Percentiles rank a stretch among this genome's conserved stretches.
Evolutionary conservation across 1,140 invertebrate genomes (phyloP).

Genomic region (Pseudomyrmex pallidus): DNA sequence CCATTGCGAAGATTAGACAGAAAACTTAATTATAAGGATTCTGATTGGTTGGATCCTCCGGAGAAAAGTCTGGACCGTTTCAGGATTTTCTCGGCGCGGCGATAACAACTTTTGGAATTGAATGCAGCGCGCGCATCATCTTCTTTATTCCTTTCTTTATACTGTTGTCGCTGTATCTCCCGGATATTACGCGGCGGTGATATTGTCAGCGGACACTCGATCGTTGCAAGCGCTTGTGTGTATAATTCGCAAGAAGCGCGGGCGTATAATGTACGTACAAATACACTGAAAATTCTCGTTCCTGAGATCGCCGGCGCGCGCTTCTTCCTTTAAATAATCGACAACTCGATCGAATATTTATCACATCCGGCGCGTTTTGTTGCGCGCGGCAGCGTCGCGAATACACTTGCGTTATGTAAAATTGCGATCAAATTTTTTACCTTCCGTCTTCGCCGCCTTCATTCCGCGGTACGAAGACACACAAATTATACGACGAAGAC

Average conservation of each 20-base stretch:
- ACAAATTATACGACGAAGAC: constrained; percentile 16
- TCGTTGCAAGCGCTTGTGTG: background rate
- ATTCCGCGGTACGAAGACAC: background rate
- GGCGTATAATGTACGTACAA: background rate
- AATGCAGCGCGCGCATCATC: constrained; percentile 23
- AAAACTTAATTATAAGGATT: constrained; percentile 81
- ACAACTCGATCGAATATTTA: background rate
- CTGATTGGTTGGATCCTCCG: constrained; percentile 79
- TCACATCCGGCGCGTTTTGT: background rate
- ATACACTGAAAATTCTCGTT: background rate
- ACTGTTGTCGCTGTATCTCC: background rate
- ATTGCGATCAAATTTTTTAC: constrained; percentile 20
- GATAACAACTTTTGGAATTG: constrained; percentile 64
- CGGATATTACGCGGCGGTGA: background rate
- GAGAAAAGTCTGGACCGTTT: constrained; percentile 61
- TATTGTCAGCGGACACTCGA: background rate
- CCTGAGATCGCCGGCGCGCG: background rate
- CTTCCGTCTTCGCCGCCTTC: too few species aligned
- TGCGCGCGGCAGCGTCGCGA: background rate
- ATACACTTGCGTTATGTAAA: background rate
- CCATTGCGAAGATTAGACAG: constrained; percentile 78
- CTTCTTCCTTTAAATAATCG: background rate
- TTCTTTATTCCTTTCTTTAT: background rate
- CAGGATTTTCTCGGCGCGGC: constrained; percentile 20
- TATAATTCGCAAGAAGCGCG: background rate